phyloP scores from a whole-genome alignment of 2,113 vertebrate genomes.

The Beaufortia kweichowensis region DNA sequence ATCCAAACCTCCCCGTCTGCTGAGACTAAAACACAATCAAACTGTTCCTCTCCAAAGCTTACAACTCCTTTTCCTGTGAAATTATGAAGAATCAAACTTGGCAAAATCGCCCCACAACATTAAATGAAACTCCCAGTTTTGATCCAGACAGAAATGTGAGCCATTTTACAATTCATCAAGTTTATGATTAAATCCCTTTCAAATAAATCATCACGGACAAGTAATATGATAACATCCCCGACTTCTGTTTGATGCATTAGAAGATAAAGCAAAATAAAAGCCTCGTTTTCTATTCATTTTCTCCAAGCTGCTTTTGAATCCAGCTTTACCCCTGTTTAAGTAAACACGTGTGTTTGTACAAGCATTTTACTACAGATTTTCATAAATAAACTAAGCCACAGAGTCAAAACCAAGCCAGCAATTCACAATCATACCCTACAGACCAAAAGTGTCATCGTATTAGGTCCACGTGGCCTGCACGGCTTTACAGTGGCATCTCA shows the following conservation, averaged over 20 bases:
- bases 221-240: constrained; percentile 24
- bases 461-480: constrained; percentile 33
- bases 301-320: constrained; percentile 11
- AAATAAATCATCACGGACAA: constrained; percentile 14
- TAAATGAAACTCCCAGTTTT: neutral
- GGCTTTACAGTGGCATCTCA: constrained; percentile 36
- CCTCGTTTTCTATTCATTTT: constrained; percentile 16
- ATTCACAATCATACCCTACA: constrained; percentile 12
- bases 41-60: neutral
- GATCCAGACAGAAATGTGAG: constrained; percentile 6
- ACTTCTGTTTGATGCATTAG: constrained; percentile 16
- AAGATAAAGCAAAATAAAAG: constrained; percentile 7
- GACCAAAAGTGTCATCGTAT: constrained; percentile 18
- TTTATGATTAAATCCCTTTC: constrained; percentile 34
- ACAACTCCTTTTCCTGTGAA: constrained; percentile 9
- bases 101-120: neutral
- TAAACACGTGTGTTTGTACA: no score
- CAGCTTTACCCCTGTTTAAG: constrained; percentile 24
- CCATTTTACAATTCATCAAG: constrained; percentile 23
- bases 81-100: neutral
- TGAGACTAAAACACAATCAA: neutral
- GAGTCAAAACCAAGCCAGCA: constrained; percentile 13
- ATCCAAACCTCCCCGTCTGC: neutral
- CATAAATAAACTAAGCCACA: constrained; percentile 23
- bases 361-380: no score